These are phyloP conservation scores for Stenoptilia bipunctidactyla DNA, from an alignment of 2,888 invertebrate species.

Conservation along the genomic window DNA sequence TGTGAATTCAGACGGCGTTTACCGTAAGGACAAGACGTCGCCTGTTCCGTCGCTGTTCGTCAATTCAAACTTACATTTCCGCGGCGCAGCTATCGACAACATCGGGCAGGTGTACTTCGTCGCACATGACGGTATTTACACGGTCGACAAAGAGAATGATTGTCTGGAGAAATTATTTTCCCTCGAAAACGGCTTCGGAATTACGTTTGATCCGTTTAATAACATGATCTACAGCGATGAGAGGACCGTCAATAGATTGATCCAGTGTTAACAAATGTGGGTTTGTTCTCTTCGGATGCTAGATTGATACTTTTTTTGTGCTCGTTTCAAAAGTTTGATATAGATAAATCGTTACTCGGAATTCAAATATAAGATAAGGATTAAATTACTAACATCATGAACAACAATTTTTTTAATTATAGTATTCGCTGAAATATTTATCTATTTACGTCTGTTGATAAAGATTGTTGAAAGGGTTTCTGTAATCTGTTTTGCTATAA, in stretches of 20 bases:
- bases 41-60: constrained; percentile 22
- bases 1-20: constrained; percentile 31
- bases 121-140: constrained; percentile 36
- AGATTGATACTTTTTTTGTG: not conserved
- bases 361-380: no score
- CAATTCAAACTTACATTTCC: constrained; percentile 24
- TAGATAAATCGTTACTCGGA: no score
- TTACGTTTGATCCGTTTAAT: constrained; percentile 40
- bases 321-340: no score
- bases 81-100: constrained; percentile 31
- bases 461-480: no score
- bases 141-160: constrained; percentile 23
- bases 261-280: constrained; percentile 3
- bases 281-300: not conserved
- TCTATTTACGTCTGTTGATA: no score
- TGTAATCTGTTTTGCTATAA: no score
- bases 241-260: constrained; percentile 32
- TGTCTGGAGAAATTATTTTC: constrained; percentile 22
- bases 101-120: constrained; percentile 31
- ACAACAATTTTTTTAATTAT: no score
- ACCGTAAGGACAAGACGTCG: constrained; percentile 22
- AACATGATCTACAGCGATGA: constrained; percentile 39
- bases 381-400: no score
- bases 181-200: constrained; percentile 31
- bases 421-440: no score